A percentile compares a stretch with the other conserved stretches of the same genome.
These are phyloP conservation scores for Coenobita brevimanus DNA, from an alignment of 1,140 invertebrate species.

Conservation along the genomic window DNA sequence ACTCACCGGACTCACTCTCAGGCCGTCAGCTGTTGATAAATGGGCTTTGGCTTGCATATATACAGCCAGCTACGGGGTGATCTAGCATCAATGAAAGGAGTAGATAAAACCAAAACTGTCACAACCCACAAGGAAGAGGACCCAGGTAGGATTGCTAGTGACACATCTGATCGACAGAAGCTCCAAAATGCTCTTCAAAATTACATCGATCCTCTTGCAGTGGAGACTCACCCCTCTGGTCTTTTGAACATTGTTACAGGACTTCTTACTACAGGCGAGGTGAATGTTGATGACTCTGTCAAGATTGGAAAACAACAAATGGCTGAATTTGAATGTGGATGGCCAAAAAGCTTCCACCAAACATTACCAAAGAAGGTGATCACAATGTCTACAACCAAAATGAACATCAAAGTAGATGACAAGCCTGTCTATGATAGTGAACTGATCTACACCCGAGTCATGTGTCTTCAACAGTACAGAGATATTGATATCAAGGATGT, in stretches of 20 bases:
- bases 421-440: background rate
- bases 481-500: slow-evolving; percentile 7
- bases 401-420: background rate
- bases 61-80: background rate
- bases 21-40: too few relatives aligned
- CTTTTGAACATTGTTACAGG: slow-evolving; percentile 16
- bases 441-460: background rate
- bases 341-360: background rate
- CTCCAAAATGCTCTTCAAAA: background rate
- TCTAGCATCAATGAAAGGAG: background rate
- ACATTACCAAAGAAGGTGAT: background rate
- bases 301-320: background rate
- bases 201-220: slow-evolving; percentile 3
- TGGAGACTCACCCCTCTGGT: background rate
- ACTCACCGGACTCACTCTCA: background rate
- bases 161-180: background rate
- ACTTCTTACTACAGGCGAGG: background rate
- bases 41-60: background rate
- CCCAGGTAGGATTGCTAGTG: background rate
- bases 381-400: background rate
- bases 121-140: slow-evolving; percentile 1
- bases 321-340: background rate
- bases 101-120: too few relatives aligned
- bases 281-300: background rate
- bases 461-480: background rate